Base-by-base conservation (phyloP, 1,140 invertebrate genomes). In the Zaprionus taronus region DNA sequence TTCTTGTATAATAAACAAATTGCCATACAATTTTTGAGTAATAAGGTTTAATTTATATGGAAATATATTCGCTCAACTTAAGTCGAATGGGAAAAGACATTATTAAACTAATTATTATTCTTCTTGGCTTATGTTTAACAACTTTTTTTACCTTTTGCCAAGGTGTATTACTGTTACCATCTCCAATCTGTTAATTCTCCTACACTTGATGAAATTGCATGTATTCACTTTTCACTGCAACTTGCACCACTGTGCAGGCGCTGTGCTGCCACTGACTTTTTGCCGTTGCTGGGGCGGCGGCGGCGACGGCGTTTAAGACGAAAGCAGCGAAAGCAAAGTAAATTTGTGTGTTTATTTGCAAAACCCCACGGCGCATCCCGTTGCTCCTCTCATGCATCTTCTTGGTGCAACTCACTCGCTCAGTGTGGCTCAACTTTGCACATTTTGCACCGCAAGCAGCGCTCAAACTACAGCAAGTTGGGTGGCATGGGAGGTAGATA, bases 341-440 rank as follows among this genome's bases (percentile, higher is more conserved):
- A 87, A 87, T 87, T 87, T 87, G 84, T 87, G 84, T 87, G 84
- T 89, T 90, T 90, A 89, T 89, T 89, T 89, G 85, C 53, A 70
- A 70, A 73, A 87, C 80, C 81, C 81, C 72, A 70, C 72, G 70
- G 76, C 72, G 72, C 38, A 31, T 24, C 47, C 24, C 36, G 1
- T 6, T n/a, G 2, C 15, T n/a, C 38, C 38, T 15, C 15, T 7
- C 38, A 41, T n/a, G 31, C 31, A 34, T 34, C 31, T 34, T 34
- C 9, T 34, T 2, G 9, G 31, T 34, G 31, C 31, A 34, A 34
- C 62, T 7, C 47, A 44, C 26, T 56, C n/a, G 17, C 49, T 62
- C 64, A 62, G 36, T 69, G 63, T 67, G 63, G 77, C 73, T 72
- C 72, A 77, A 77, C 69, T 77, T 77, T 77, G 63, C 62, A 57